These are phyloP conservation scores for Parapsyche elsis DNA, from an alignment of 1,140 invertebrate genomes.

Conservation along the genomic window DNA sequence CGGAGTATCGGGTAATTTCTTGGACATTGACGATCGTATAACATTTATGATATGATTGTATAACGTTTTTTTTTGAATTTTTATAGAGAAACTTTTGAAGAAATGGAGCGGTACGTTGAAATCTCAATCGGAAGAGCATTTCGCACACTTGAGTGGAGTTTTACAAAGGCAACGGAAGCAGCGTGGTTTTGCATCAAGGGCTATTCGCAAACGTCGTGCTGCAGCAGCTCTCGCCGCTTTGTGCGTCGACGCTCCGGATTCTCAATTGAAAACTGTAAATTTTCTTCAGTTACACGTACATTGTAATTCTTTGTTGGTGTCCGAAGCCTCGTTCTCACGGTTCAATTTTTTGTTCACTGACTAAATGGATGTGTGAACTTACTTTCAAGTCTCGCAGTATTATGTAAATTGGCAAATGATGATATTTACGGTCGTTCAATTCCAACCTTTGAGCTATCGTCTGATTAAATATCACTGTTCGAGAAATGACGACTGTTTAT, in stretches of 20 bases:
- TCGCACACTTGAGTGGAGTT: not conserved
- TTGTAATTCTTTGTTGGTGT: not conserved
- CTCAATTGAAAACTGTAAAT: constrained; percentile 40
- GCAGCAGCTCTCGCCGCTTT: constrained; percentile 35
- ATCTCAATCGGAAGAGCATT: constrained; percentile 28
- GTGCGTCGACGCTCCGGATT: constrained; percentile 36
- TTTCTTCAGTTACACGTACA: not conserved
- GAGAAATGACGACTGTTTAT: too few relatives aligned
- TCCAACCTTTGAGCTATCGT: too few relatives aligned
- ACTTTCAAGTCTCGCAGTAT: too few relatives aligned
- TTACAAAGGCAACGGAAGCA: constrained; percentile 30
- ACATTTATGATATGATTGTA: not conserved
- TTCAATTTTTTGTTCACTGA: too few relatives aligned
- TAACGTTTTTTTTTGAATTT: constrained; percentile 6
- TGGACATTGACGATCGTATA: not conserved
- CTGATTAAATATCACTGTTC: too few relatives aligned
- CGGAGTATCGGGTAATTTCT: not conserved
- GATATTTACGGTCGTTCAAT: too few relatives aligned
- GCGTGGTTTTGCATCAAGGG: constrained; percentile 29
- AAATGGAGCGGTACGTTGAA: constrained; percentile 45
- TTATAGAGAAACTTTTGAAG: constrained; percentile 39
- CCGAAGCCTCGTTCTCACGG: too few relatives aligned
- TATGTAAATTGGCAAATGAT: too few relatives aligned
- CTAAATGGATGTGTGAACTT: too few relatives aligned
- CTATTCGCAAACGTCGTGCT: constrained; percentile 35